Conservation (phyloP, 2,797 vertebrate genomes). For the Mus spretus region DNA sequence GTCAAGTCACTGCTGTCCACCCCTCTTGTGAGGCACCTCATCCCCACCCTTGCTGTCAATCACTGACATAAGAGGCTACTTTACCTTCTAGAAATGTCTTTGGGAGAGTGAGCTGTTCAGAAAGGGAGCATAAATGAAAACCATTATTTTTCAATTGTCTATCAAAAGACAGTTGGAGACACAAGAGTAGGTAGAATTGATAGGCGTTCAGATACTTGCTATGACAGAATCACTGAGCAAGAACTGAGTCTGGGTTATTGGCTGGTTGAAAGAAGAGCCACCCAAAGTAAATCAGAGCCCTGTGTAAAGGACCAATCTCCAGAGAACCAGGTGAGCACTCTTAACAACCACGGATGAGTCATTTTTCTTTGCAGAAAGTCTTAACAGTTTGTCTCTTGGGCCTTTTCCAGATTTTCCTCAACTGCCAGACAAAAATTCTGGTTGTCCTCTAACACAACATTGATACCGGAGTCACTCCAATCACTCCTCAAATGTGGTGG, state of each 20-base stretch:
- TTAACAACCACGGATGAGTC: background rate
- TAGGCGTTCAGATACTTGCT: background rate
- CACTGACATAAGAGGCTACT: background rate
- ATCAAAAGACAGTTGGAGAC: background rate
- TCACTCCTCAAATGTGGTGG: background rate
- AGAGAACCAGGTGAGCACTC: background rate
- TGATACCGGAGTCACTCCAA: background rate
- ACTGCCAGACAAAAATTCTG: background rate
- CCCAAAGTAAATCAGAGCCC: background rate
- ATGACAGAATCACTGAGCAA: background rate
- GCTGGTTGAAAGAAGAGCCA: background rate
- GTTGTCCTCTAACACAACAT: background rate
- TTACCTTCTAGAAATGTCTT: background rate
- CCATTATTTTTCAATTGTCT: background rate
- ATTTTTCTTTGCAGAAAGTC: background rate
- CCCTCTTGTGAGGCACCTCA: background rate
- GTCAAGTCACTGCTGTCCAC: background rate
- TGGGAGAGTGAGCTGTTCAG: background rate
- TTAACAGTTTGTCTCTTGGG: background rate
- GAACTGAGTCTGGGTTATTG: background rate
- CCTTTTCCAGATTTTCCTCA: slow-evolving; percentile 41
- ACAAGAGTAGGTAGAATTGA: background rate
- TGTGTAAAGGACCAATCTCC: background rate
- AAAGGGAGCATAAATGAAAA: background rate
- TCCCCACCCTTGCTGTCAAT: background rate